phyloP scores from a whole-genome alignment of 2,888 invertebrate species.

The Biston betularia region DNA sequence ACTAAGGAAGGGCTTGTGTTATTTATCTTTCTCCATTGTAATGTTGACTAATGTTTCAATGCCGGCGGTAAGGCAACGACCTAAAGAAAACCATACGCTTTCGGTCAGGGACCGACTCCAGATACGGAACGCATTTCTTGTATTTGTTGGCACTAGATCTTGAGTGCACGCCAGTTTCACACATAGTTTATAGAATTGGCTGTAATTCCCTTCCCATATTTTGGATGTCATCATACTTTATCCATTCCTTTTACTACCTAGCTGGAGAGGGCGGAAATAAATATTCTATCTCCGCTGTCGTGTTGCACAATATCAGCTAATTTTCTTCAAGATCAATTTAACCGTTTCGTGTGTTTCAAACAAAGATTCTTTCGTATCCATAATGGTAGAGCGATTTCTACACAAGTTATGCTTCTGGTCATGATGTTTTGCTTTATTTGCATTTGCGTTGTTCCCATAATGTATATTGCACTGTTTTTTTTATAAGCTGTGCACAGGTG shows the following conservation, averaged over 20 bases:
- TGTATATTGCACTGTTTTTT: background rate
- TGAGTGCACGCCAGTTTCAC: conserved; percentile 66
- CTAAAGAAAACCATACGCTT: conserved; percentile 55
- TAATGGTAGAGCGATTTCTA: too few species aligned
- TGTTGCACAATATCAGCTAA: too few species aligned
- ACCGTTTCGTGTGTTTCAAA: too few species aligned
- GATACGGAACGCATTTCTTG: conserved; percentile 46
- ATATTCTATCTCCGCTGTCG: too few species aligned
- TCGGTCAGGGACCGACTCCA: conserved; percentile 69
- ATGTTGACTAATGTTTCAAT: conserved; percentile 27
- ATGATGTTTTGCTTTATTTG: background rate
- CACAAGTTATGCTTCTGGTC: conserved; percentile 2
- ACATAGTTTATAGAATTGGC: conserved; percentile 17
- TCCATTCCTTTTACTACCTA: too few species aligned
- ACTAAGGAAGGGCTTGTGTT: too few species aligned
- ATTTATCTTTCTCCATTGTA: too few species aligned
- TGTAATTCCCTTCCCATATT: background rate
- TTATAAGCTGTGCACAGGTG: too few species aligned
- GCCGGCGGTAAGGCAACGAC: conserved; percentile 59
- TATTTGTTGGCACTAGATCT: conserved; percentile 63
- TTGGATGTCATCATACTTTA: too few species aligned
- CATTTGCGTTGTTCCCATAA: conserved; percentile 5
- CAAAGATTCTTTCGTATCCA: too few species aligned
- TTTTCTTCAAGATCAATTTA: too few species aligned
- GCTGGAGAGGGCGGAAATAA: too few species aligned